phyloP scores from a whole-genome alignment of 1,140 invertebrate species.

The Anoplophora glabripennis region DNA sequence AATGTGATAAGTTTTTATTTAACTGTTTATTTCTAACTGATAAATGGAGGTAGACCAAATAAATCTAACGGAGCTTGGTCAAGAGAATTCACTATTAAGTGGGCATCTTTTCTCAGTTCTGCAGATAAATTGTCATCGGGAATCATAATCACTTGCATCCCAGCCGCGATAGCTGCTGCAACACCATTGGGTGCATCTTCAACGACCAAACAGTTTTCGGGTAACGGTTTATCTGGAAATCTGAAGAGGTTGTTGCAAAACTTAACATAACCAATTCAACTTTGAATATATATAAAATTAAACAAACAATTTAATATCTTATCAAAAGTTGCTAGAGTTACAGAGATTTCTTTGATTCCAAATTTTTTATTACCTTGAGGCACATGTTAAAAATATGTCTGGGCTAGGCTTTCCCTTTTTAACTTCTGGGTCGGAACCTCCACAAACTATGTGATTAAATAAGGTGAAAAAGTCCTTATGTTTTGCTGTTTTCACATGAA shows the following conservation, averaged over 20 bases:
- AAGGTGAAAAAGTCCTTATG: slow-evolving; percentile 70
- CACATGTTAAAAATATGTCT: slow-evolving; percentile 87
- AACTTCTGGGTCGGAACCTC: slow-evolving; percentile 85
- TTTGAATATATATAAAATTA: too few species aligned
- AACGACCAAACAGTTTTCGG: slow-evolving; percentile 73
- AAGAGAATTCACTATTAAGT: too few species aligned
- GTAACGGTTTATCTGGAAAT: slow-evolving; percentile 60
- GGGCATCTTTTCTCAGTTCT: too few species aligned
- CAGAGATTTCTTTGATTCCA: too few species aligned
- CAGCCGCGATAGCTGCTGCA: slow-evolving; percentile 67
- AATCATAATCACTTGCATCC: slow-evolving; percentile 82
- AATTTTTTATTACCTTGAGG: slow-evolving; percentile 73
- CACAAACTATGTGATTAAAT: slow-evolving; percentile 84
- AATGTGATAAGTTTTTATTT: too few species aligned
- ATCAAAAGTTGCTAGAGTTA: too few species aligned
- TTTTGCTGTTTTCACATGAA: slow-evolving; percentile 73
- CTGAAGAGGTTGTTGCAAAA: slow-evolving; percentile 26
- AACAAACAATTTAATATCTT: too few species aligned
- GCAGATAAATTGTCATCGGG: slow-evolving; percentile 65
- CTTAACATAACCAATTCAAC: slow-evolving; percentile 63
- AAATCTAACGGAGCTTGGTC: too few species aligned
- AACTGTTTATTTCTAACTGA: too few species aligned
- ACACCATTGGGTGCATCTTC: slow-evolving; percentile 87
- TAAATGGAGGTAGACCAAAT: too few species aligned
- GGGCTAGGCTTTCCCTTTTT: slow-evolving; percentile 89